These are phyloP conservation scores for Drosophila paranaensis DNA, from an alignment of 2,888 invertebrate genomes.

Conservation along the genomic window DNA sequence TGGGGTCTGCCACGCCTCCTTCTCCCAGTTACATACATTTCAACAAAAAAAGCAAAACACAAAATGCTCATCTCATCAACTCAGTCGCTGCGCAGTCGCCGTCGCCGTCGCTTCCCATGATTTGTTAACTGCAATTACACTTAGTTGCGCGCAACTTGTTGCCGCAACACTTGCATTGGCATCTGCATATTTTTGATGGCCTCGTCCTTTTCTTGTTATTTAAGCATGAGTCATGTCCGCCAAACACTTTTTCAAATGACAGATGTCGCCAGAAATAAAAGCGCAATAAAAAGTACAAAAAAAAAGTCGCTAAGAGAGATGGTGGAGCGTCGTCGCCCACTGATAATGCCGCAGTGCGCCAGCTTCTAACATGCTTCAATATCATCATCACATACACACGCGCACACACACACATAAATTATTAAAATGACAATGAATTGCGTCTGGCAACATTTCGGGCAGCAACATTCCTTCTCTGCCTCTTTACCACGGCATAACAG, in stretches of 20 bases:
- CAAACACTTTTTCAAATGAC: constrained; percentile 31
- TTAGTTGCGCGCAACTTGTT: constrained; percentile 37
- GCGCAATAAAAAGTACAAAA: constrained; percentile 12
- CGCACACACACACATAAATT: constrained; percentile 52
- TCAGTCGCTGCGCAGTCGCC: constrained; percentile 2
- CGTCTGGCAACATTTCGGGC: constrained; percentile 70
- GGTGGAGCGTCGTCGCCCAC: constrained; percentile 13
- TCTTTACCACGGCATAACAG: constrained; percentile 13
- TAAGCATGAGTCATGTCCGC: constrained; percentile 34
- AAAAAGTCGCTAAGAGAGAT: constrained; percentile 32
- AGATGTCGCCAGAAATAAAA: constrained; percentile 26
- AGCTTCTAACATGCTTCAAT: constrained; percentile 37
- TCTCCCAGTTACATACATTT: too few relatives aligned
- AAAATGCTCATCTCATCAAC: constrained; percentile 12
- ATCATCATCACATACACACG: constrained; percentile 8
- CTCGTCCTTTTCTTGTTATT: too few relatives aligned
- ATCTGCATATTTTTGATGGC: neutral
- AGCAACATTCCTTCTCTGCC: constrained; percentile 35
- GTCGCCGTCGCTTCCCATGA: constrained; percentile 52
- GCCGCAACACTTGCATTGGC: constrained; percentile 26
- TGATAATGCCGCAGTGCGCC: constrained; percentile 48
- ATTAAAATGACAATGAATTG: constrained; percentile 58
- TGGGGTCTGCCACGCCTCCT: too few relatives aligned
- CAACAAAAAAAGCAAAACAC: neutral
- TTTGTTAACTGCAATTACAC: constrained; percentile 21